These are phyloP conservation scores for Phaethon lepturus DNA, from an alignment of 2,113 vertebrate genomes.

Conservation along the genomic window DNA sequence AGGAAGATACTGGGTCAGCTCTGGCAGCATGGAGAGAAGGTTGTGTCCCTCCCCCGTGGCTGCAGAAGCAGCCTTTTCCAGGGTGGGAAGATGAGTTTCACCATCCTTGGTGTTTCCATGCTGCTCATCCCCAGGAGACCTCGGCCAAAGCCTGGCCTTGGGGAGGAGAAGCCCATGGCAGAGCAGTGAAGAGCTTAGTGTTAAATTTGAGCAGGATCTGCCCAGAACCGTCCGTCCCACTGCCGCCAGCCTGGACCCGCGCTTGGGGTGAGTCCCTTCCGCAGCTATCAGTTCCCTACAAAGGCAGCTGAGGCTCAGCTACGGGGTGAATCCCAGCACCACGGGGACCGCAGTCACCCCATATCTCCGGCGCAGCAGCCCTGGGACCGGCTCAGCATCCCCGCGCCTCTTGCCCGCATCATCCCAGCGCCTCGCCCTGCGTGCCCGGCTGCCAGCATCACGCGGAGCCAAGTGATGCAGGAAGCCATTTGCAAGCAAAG, in stretches of 20 bases:
- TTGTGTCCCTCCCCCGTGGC: neutral
- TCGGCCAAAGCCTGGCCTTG: neutral
- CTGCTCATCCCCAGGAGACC: neutral
- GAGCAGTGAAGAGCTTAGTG: neutral
- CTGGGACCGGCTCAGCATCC: neutral
- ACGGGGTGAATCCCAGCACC: neutral
- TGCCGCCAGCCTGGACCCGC: neutral
- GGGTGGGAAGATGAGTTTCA: neutral
- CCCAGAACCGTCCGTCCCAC: neutral
- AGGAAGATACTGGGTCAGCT: fast-evolving
- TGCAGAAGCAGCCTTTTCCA: neutral
- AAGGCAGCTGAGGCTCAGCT: neutral
- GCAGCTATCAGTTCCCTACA: fast-evolving
- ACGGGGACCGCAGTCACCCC: fast-evolving
- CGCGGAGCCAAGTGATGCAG: fast-evolving
- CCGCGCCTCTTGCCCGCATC: fast-evolving
- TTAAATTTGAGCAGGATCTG: neutral
- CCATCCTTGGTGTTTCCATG: neutral
- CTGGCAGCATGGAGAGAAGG: neutral
- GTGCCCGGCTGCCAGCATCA: fast-evolving
- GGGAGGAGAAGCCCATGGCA: neutral
- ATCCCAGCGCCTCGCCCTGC: neutral
- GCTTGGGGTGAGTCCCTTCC: neutral
- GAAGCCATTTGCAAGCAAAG: neutral
- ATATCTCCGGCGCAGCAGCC: neutral